Evolutionary conservation across 2,797 vertebrate genomes (phyloP).

Genomic region (Triplophysa yarkandensis): DNA sequence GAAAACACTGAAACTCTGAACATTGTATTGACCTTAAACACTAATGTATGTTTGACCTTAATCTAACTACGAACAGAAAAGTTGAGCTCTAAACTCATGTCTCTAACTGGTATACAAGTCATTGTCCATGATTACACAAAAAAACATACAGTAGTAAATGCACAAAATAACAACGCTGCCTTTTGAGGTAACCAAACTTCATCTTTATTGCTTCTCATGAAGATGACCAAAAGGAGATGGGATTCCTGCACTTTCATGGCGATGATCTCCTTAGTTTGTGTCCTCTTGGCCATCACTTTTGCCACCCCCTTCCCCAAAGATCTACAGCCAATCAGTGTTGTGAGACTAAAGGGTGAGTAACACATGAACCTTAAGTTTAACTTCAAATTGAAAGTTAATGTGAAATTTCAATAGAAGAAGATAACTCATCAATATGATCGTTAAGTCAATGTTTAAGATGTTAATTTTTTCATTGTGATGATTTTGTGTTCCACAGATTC

Average conservation of each 20-base stretch:
- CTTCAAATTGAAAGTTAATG: no score
- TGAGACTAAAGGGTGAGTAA: constrained; percentile 68
- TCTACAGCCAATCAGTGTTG: constrained; percentile 69
- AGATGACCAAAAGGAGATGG: constrained; percentile 30
- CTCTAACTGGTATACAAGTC: no score
- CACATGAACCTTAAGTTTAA: no score
- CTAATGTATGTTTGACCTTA: constrained; percentile 27
- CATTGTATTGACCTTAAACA: not conserved
- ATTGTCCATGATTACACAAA: no score
- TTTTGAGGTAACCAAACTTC: not conserved
- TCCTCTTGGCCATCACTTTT: constrained; percentile 18
- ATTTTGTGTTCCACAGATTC: constrained; percentile 77
- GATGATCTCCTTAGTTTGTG: constrained; percentile 13
- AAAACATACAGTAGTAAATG: not conserved
- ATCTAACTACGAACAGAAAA: not conserved
- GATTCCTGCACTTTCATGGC: constrained; percentile 1
- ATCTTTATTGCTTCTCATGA: not conserved
- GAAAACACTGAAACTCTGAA: not conserved
- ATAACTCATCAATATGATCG: no score
- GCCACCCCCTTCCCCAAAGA: constrained; percentile 72
- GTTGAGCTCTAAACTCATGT: not conserved
- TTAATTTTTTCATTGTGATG: not conserved
- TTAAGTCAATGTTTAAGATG: no score
- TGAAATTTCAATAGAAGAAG: no score
- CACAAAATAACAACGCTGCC: not conserved